phyloP scores from a whole-genome alignment of 1,140 invertebrate species.

The Microplitis demolitor region DNA sequence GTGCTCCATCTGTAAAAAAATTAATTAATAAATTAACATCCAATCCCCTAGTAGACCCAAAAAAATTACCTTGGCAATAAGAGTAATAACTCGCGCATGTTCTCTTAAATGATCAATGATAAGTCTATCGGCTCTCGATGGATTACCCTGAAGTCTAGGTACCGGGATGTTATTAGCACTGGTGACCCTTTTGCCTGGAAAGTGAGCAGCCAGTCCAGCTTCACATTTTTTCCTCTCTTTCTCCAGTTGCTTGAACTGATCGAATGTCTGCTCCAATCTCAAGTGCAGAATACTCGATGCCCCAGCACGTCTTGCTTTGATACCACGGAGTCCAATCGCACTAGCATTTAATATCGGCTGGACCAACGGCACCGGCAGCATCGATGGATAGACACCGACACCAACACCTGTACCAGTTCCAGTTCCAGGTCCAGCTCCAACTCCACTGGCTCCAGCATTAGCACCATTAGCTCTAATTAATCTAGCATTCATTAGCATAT shows the following conservation, averaged over 20 bases:
- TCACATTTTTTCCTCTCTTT: constrained; percentile 86
- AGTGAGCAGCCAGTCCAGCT: constrained; percentile 78
- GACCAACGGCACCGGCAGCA: constrained; percentile 38
- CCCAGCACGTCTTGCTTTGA: constrained; percentile 58
- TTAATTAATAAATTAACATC: neutral
- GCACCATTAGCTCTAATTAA: constrained; percentile 36
- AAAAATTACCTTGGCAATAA: constrained; percentile 54
- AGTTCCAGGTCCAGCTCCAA: constrained; percentile 8
- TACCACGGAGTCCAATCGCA: constrained; percentile 40
- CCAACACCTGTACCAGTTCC: neutral
- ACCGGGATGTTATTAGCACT: constrained; percentile 82
- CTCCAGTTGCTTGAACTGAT: constrained; percentile 82
- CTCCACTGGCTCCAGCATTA: constrained; percentile 21
- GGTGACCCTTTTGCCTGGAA: constrained; percentile 81
- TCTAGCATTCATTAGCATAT: constrained; percentile 51
- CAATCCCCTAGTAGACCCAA: neutral
- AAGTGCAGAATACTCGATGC: constrained; percentile 72
- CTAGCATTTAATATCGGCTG: constrained; percentile 44
- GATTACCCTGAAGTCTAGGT: constrained; percentile 77
- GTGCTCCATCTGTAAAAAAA: constrained; percentile 64
- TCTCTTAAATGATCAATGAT: constrained; percentile 84
- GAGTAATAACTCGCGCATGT: constrained; percentile 67
- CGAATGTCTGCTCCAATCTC: constrained; percentile 80
- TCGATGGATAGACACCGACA: constrained; percentile 38
- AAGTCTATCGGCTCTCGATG: constrained; percentile 81